Evolutionary conservation across 2,888 invertebrate species (phyloP), one percentile per base, ranked within the genome.

Genomic region (Dryadula phaetusa): DNA sequence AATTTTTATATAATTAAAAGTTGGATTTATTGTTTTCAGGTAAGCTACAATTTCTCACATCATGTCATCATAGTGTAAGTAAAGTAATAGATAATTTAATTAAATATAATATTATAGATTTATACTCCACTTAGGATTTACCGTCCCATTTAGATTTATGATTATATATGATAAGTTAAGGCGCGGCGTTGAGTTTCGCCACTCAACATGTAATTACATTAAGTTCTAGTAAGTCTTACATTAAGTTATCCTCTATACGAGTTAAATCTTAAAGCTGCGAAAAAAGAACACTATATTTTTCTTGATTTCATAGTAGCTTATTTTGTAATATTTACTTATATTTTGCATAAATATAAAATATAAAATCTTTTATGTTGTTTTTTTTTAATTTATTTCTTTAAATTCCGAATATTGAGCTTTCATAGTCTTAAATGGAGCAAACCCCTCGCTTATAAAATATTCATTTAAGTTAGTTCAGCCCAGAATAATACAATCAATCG

Each of bases 11-110:
- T 6, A 3, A 7, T 25, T 49, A 22, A 49, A 2, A n/a, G 25
- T 25, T n/a, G 2, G 1, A 1, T 34, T 60, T n/a, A n/a, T 60
- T 42, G 14, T 64, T 69, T 70, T 10, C 69, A 70, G 69, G 69
- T 70, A 70, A 70, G 52, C 28, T 60, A 1, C 40, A n/a, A 40
- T 56, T 22, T 56, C n/a, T 6, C 40, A 1, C 20, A 16, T 10
- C 22, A 7, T 37, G 14, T n/a, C n/a, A n/a, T n/a, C 7, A 22
- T 40, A 20, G 5, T 40, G 5, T 56, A 40, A 40, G 56, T 56
- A 37, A 37, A 7, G 7, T 16, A 52, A 22, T 22, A 18, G 3
- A 10, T 6, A 37, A 37, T 12, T 12, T 10, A 37, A 37, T 37
- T 12, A 37, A 37, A 37, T 2, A 10, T 37, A 37, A 12, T 12